Conservation (phyloP, 2,888 invertebrate genomes). For the Protodeltote pygarga region DNA sequence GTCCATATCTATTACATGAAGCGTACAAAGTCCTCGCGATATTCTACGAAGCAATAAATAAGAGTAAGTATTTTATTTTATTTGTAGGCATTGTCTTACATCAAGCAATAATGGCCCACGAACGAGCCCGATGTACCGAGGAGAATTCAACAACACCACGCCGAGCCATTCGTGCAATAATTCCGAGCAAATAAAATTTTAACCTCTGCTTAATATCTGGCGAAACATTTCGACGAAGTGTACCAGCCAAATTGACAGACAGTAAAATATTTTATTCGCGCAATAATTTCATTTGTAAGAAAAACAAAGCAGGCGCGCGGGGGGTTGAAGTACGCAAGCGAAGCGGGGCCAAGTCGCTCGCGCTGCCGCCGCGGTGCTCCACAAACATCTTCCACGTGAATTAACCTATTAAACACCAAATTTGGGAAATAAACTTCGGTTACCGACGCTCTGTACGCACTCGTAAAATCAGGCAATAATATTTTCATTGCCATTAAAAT, state of each 20-base stretch:
- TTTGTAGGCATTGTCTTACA: constrained; percentile 79
- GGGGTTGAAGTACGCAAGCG: no score
- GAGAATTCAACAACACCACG: constrained; percentile 74
- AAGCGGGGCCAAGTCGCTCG: no score
- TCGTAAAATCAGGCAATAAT: constrained; percentile 66
- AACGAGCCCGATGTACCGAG: constrained; percentile 63
- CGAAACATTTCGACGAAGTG: constrained; percentile 70
- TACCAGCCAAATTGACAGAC: constrained; percentile 83
- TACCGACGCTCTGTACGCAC: constrained; percentile 44
- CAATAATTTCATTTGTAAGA: constrained; percentile 85
- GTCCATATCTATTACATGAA: constrained; percentile 45
- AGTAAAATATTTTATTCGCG: constrained; percentile 85
- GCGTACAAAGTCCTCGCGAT: constrained; percentile 49
- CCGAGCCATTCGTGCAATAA: constrained; percentile 71
- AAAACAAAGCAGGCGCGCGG: constrained; percentile 71
- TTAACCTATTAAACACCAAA: constrained; percentile 81
- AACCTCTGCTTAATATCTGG: constrained; percentile 85
- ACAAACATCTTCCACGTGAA: constrained; percentile 81
- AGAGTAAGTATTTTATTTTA: constrained; percentile 69
- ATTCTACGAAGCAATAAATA: constrained; percentile 69
- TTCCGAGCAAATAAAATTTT: constrained; percentile 83
- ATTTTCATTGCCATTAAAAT: constrained; percentile 55
- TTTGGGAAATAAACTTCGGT: constrained; percentile 75
- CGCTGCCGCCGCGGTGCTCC: constrained; percentile 57
- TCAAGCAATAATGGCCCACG: constrained; percentile 72